These are phyloP conservation scores for Psilopsiagon aymara DNA, from an alignment of 2,113 vertebrate genomes.

Conservation along the genomic window DNA sequence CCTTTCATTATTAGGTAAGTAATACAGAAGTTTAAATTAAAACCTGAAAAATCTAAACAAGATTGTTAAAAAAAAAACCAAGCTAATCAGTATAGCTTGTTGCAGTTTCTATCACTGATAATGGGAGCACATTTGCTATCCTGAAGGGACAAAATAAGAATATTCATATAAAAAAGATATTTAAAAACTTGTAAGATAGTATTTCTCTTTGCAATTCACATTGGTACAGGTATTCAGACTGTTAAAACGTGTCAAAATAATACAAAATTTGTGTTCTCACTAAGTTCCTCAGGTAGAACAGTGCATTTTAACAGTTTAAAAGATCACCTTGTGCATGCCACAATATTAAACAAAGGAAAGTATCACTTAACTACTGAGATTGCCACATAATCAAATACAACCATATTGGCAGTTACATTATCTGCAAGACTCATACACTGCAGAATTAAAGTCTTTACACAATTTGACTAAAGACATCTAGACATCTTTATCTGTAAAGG, in stretches of 20 bases:
- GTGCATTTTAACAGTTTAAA: not conserved
- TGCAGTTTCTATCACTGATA: not conserved
- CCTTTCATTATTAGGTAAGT: not conserved
- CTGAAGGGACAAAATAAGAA: not conserved
- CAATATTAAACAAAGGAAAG: not conserved
- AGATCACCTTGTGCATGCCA: not conserved
- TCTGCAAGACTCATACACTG: not conserved
- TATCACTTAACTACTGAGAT: not conserved
- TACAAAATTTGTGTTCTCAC: not conserved
- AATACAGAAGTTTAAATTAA: not conserved
- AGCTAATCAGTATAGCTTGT: not conserved
- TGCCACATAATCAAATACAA: not conserved
- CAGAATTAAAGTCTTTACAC: not conserved
- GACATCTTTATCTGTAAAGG: not conserved
- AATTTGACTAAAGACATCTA: not conserved
- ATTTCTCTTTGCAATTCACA: not conserved
- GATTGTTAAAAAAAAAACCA: not conserved
- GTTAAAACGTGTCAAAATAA: not conserved
- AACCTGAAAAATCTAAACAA: not conserved
- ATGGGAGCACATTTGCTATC: not conserved
- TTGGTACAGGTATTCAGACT: not conserved
- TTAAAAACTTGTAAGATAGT: not conserved
- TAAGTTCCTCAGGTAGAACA: not conserved
- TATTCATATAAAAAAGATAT: not conserved
- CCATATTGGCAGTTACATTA: accelerated